Conservation (phyloP, 1,140 invertebrate species). For the Drosophila kohkoa region DNA sequence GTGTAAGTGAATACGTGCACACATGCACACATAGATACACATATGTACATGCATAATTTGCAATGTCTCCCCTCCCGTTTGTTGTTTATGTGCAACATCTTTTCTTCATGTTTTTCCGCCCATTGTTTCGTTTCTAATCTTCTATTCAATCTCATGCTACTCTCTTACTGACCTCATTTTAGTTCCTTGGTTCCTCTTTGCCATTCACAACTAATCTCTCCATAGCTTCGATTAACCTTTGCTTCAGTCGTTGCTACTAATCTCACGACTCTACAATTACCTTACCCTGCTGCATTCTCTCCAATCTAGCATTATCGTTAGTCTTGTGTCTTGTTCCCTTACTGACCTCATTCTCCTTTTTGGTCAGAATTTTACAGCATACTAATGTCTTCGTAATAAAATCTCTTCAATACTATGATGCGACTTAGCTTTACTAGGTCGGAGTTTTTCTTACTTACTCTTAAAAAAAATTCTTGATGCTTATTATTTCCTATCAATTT, state of each 20-base stretch:
- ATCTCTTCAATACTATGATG: too few relatives aligned
- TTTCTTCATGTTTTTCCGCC: constrained; percentile 12
- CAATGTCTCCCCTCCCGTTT: constrained; percentile 1
- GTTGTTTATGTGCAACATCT: constrained; percentile 5
- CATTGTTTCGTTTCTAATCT: constrained; percentile 16
- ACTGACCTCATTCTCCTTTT: not conserved
- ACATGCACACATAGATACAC: not conserved
- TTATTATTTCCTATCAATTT: too few relatives aligned
- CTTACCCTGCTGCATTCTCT: not conserved
- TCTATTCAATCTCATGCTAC: constrained; percentile 1
- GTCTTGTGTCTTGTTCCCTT: not conserved
- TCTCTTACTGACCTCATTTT: constrained; percentile 3
- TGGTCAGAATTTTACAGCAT: not conserved
- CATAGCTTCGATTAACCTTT: constrained; percentile 1
- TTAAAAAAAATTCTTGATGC: too few relatives aligned
- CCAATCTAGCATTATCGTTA: not conserved
- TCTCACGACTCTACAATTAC: not conserved
- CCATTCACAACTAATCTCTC: not conserved
- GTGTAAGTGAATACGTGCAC: constrained; percentile 90
- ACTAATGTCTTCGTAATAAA: too few relatives aligned
- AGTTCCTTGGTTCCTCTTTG: not conserved
- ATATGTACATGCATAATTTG: constrained; percentile 3
- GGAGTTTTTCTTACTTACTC: too few relatives aligned
- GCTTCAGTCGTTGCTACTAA: not conserved
- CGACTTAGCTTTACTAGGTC: too few relatives aligned